Evolutionary conservation across 1,140 invertebrate species (phyloP), one percentile per base, ranked within the genome.

Genomic region (Ctenoplectra terminalis): DNA sequence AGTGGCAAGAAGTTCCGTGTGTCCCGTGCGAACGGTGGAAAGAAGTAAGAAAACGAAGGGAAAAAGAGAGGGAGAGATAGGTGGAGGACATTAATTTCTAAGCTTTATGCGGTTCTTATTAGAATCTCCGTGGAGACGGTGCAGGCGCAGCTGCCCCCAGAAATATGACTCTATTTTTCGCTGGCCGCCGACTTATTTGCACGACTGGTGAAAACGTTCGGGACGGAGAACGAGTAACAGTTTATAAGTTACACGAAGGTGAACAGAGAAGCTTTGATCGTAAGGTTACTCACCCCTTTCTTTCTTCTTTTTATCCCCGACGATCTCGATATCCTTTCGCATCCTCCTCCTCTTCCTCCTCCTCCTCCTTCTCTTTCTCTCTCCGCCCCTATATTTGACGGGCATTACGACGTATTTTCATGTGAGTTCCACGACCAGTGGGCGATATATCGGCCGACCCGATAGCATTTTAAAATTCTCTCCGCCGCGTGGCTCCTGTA

Each of bases 81-180:
- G 78, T 78, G 74, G 85, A 88, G 64, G 87, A 86, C 87, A 89
- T 89, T 89, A 89, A 89, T 90, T 90, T 85, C 86, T 88, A 86
- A 87, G 86, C 80, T 90, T 90, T 90, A 90, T 85, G 84, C 81
- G 76, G 82, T 85, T 88, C 88, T 90, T 90, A 90, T 90, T 89
- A 90, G 86, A 90, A 90, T 89, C 88, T 89, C 84, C 46, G 60
- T 73, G 76, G 77, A 72, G 81, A 88, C 77, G 84, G 82, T 52
- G 77, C 83, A 81, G 67, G 63, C 82, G 52, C 88, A 89, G 88
- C 88, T 89, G 88, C 81, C 80, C 77, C 73, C 71, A 82, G 64
- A 88, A 87, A 89, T 90, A 90, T 89, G 88, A 84, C 77, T 88
- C 86, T 89, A 90, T 90, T 90, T 90, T 88, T 88, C 89, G 81